Base-by-base conservation (phyloP, 2,113 vertebrate species). In the Phasianus colchicus region DNA sequence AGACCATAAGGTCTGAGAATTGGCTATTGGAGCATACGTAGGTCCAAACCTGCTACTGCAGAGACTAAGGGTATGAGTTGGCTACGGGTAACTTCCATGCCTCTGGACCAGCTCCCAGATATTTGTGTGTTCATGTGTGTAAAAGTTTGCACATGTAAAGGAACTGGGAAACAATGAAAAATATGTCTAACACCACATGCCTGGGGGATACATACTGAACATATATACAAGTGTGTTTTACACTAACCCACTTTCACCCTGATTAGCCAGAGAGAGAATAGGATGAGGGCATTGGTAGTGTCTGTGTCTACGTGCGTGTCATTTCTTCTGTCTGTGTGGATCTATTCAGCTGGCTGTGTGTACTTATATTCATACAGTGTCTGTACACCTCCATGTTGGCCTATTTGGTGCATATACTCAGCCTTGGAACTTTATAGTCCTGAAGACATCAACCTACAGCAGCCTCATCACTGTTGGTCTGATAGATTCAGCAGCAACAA, bases 11-110 rank as follows among this genome's bases (percentile, higher is more conserved):
- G 3, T 71, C n/a, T 74, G 43, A 55, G 20, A 9, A 3, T 1
- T 70, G 8, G 16, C 27, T 64, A 2, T 17, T 42, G 8, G 4
- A 57, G 30, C 3, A 2, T 13, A 10, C 2, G 0, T 3, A 42
- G 13, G 21, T 30, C 30, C 47, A 55, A 36, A 29, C 3, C 10
- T 81, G 32, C 10, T 66, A n/a, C 16, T 25, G 40, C 10, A 60
- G 52, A 85, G 5, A 47, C 9, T 25, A 34, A 7, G 11, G 5
- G 3, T 57, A 11, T 69, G 21, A 58, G 18, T 3, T 47, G 14
- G 1, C 7, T 52, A 25, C 11, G 34, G 4, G 1, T 20, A 71
- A 54, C 3, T 58, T 64, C 42, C 14, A 7, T 20, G 14, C 30
- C 8, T 30, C 30, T 42, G 76, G 54, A 38, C 1, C 10, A 66